Conservation (phyloP, 2,888 invertebrate species). For the Marasmarcha lunaedactyla region DNA sequence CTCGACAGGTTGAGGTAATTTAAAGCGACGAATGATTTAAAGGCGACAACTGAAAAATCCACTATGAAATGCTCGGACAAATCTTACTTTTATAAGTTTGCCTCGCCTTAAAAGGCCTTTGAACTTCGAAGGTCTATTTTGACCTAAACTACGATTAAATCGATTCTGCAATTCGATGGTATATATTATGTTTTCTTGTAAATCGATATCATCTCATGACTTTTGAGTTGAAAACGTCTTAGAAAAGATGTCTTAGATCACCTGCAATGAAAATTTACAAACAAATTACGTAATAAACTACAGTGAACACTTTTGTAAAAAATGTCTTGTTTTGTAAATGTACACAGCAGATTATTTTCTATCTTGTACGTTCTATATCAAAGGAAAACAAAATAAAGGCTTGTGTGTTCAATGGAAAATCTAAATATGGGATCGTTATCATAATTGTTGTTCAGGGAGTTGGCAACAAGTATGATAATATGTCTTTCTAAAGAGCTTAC, state of each 20-base stretch:
- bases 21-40: conserved; percentile 77
- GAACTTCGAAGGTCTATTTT: conserved; percentile 82
- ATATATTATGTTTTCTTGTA: conserved; percentile 83
- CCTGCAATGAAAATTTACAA: conserved; percentile 71
- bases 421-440: too few relatives aligned
- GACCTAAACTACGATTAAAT: conserved; percentile 77
- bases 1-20: conserved; percentile 84
- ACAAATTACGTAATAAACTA: too few relatives aligned
- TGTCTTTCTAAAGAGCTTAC: too few relatives aligned
- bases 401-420: too few relatives aligned
- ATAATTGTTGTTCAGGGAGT: too few relatives aligned
- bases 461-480: too few relatives aligned
- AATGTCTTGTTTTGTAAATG: too few relatives aligned
- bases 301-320: too few relatives aligned
- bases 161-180: conserved; percentile 78
- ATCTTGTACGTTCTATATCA: too few relatives aligned
- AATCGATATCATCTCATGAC: conserved; percentile 79
- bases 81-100: conserved; percentile 82
- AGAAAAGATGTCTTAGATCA: conserved; percentile 73
- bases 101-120: conserved; percentile 87
- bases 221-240: conserved; percentile 79
- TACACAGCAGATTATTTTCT: too few relatives aligned
- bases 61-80: conserved; percentile 88
- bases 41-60: conserved; percentile 83
- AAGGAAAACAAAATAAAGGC: too few relatives aligned